These are phyloP conservation scores for Myxocyprinus asiaticus DNA, from an alignment of 2,113 vertebrate genomes.

Conservation along the genomic window DNA sequence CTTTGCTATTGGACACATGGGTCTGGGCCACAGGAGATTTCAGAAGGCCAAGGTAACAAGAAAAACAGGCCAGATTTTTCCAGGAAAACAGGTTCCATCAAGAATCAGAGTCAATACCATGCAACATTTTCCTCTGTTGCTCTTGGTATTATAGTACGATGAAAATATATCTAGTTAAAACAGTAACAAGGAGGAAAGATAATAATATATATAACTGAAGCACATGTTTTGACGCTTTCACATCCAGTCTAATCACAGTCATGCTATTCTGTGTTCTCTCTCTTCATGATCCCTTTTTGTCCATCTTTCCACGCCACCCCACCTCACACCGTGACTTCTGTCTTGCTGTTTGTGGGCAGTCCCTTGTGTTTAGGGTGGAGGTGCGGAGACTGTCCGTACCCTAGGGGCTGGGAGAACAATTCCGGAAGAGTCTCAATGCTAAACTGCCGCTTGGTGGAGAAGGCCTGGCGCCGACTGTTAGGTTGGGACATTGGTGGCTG, in stretches of 20 bases:
- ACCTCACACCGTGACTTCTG: slow-evolving; percentile 91
- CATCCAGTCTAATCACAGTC: neutral
- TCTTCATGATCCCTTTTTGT: slow-evolving; percentile 10
- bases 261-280: neutral
- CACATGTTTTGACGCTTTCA: slow-evolving; percentile 42
- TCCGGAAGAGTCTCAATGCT: slow-evolving; percentile 86
- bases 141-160: neutral
- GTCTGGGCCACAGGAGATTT: slow-evolving; percentile 15
- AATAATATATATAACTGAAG: slow-evolving; percentile 60
- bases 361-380: slow-evolving; percentile 80
- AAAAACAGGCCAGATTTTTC: neutral
- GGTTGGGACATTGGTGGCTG: slow-evolving; percentile 63
- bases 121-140: neutral
- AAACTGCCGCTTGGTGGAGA: slow-evolving; percentile 78
- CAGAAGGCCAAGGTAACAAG: slow-evolving; percentile 2
- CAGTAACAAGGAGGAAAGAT: neutral
- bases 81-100: neutral
- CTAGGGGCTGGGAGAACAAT: slow-evolving; percentile 77
- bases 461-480: slow-evolving; percentile 74
- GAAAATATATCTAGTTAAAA: slow-evolving; percentile 4
- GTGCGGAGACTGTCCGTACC: slow-evolving; percentile 72
- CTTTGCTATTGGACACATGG: no score
- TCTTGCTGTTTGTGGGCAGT: slow-evolving; percentile 93
- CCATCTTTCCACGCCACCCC: neutral
- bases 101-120: neutral